Evolutionary conservation across 2,113 vertebrate species (phyloP).

Genomic region (Polyodon spathula): DNA sequence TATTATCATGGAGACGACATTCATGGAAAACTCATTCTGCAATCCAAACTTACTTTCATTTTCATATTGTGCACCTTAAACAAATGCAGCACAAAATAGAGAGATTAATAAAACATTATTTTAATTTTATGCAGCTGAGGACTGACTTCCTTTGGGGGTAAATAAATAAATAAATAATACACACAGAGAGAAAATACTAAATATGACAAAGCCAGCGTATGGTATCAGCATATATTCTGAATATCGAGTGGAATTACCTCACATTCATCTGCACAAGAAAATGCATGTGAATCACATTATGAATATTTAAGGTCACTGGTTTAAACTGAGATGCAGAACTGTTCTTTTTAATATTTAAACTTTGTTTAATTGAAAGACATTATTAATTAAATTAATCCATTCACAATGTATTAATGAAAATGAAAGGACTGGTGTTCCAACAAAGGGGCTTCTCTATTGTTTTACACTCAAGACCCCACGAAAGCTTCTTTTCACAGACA

Average conservation of each 20-base stretch:
- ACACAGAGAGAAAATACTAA: background rate
- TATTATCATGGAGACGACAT: too few relatives aligned
- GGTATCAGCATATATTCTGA: slow-evolving; percentile 12
- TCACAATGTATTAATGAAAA: background rate
- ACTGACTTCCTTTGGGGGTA: too few relatives aligned
- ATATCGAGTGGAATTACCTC: slow-evolving; percentile 21
- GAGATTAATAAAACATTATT: too few relatives aligned
- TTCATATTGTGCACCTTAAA: too few relatives aligned
- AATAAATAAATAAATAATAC: too few relatives aligned
- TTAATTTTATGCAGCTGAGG: too few relatives aligned
- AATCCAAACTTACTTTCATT: too few relatives aligned
- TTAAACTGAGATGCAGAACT: slow-evolving; percentile 23
- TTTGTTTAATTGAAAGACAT: slow-evolving; percentile 11
- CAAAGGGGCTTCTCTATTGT: too few relatives aligned
- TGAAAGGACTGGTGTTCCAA: background rate
- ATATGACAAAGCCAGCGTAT: background rate
- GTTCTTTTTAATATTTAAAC: slow-evolving; percentile 18
- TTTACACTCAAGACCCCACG: too few relatives aligned
- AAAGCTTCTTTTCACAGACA: too few relatives aligned
- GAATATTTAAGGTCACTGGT: slow-evolving; percentile 12
- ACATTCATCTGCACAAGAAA: slow-evolving; percentile 23
- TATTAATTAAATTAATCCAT: slow-evolving; percentile 5
- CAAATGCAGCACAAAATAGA: too few relatives aligned
- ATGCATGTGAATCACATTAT: slow-evolving; percentile 14
- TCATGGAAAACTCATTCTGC: too few relatives aligned